Evolutionary conservation across 2,113 vertebrate species (phyloP).

Genomic region (Callionymus lyra): DNA sequence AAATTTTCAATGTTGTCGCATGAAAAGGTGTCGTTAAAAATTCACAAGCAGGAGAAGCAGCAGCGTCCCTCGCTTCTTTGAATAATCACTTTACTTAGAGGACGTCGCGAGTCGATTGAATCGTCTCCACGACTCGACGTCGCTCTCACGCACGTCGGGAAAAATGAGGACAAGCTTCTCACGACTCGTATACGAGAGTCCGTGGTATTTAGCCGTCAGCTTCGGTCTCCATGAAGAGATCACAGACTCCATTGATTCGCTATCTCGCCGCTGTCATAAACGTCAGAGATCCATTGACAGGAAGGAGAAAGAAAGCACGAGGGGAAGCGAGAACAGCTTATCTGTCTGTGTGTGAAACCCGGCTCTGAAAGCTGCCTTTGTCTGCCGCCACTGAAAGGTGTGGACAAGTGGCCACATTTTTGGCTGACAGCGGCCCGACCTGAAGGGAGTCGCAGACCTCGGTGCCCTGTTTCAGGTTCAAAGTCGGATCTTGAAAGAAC

Average conservation of each 20-base stretch:
- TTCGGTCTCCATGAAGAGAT: not conserved
- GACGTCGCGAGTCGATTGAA: no score
- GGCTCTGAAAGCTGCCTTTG: constrained; percentile 35
- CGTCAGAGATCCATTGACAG: constrained; percentile 8
- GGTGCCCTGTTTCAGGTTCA: constrained; percentile 17
- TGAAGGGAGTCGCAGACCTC: constrained; percentile 25
- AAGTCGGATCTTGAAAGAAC: constrained; percentile 37
- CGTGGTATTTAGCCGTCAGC: no score
- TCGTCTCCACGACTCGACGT: no score
- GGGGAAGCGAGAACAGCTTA: constrained; percentile 18
- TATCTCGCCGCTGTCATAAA: constrained; percentile 26
- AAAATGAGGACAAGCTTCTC: no score
- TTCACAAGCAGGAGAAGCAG: no score
- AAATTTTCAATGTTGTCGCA: no score
- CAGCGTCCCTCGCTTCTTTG: no score
- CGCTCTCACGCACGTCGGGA: no score
- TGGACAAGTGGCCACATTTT: constrained; percentile 40
- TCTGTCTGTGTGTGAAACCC: constrained; percentile 33
- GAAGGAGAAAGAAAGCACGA: constrained; percentile 9
- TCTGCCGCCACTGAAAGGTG: constrained; percentile 43
- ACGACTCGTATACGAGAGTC: no score
- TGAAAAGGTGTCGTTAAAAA: no score
- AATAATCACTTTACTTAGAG: no score
- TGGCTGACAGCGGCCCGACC: constrained; percentile 42
- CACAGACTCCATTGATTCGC: constrained; percentile 18